These are phyloP conservation scores for Cepphus grylle DNA, from an alignment of 2,113 vertebrate genomes.

Conservation along the genomic window DNA sequence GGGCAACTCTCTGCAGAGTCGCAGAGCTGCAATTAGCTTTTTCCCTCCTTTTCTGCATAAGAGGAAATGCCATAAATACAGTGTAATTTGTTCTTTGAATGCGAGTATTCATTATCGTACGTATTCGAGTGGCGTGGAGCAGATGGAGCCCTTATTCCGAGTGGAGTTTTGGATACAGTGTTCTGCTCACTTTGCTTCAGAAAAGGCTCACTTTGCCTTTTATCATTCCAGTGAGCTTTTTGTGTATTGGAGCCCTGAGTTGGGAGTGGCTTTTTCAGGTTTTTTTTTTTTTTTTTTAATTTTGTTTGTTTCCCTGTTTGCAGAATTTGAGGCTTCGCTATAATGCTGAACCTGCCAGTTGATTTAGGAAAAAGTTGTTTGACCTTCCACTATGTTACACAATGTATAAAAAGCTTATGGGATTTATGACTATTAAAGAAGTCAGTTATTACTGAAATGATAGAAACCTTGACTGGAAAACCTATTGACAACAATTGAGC, in stretches of 20 bases:
- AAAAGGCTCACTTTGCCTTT: not conserved
- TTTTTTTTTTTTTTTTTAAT: not conserved
- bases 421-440: not conserved
- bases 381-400: not conserved
- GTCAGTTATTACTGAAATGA: not conserved
- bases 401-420: not conserved
- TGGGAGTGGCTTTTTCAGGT: fast-evolving
- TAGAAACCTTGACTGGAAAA: not conserved
- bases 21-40: not conserved
- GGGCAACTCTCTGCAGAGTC: not conserved
- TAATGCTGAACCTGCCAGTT: not conserved
- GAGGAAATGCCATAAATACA: not conserved
- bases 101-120: not conserved
- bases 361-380: not conserved
- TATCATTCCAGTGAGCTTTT: not conserved
- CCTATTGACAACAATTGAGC: not conserved
- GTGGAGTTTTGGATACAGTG: not conserved
- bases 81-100: not conserved
- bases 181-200: not conserved
- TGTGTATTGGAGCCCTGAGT: not conserved
- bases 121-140: not conserved
- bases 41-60: not conserved
- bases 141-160: not conserved
- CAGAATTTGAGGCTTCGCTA: not conserved
- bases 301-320: not conserved